Percentiles rank a stretch among this genome's conserved stretches.
phyloP scores from a whole-genome alignment of 35 echinoderm and acorn worm species.

The Ptychodera flava region DNA sequence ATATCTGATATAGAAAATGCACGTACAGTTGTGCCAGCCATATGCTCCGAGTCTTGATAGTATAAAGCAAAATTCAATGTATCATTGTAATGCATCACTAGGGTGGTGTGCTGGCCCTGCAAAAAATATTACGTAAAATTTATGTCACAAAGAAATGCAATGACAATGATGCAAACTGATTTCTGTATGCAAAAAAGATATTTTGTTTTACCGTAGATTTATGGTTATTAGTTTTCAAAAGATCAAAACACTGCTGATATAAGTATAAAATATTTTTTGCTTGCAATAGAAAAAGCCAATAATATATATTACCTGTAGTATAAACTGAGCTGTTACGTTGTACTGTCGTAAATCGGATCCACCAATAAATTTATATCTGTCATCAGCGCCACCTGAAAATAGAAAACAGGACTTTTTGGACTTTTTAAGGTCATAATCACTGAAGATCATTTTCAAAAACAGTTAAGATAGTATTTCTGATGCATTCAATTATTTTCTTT shows the following conservation, averaged over 20 bases:
- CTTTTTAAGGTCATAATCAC: too few relatives aligned
- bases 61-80: slow-evolving; percentile 48
- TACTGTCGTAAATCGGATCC: slow-evolving; percentile 31
- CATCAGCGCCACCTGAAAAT: slow-evolving; percentile 43
- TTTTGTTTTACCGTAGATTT: too few relatives aligned
- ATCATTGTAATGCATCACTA: slow-evolving; percentile 64
- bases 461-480: too few relatives aligned
- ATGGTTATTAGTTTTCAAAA: too few relatives aligned
- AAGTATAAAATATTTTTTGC: slow-evolving; percentile 2
- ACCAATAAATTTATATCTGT: slow-evolving; percentile 32
- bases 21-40: slow-evolving; percentile 9
- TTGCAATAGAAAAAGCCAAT: too few relatives aligned
- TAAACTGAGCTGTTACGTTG: slow-evolving; percentile 41
- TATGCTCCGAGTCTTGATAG: background rate
- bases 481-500: too few relatives aligned
- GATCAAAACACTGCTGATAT: too few relatives aligned
- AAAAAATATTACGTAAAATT: background rate
- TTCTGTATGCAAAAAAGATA: too few relatives aligned
- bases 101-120: slow-evolving; percentile 56
- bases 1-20: slow-evolving; percentile 77
- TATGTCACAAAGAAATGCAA: background rate
- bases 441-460: too few relatives aligned
- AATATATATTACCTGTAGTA: slow-evolving; percentile 26
- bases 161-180: background rate
- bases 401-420: too few relatives aligned